phyloP scores from a whole-genome alignment of 2,113 vertebrate species.

The Neolamprologus ventralis region DNA sequence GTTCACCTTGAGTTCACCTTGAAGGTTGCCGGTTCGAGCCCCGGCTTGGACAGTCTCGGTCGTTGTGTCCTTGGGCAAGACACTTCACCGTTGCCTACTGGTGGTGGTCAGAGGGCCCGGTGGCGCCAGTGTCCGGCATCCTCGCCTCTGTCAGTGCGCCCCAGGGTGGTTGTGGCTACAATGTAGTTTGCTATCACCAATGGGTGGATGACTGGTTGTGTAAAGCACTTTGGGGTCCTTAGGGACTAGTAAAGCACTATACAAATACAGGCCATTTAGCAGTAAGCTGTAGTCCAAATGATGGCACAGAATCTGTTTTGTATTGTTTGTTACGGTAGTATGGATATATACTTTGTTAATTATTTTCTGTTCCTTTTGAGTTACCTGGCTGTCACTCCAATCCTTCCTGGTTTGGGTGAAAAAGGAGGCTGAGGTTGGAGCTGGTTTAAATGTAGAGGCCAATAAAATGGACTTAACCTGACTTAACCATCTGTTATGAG shows the following conservation, averaged over 20 bases:
- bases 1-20: background rate
- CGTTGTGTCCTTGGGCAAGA: too few relatives aligned
- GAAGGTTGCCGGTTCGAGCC: accelerated
- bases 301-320: background rate
- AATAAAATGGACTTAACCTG: background rate
- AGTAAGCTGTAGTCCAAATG: background rate
- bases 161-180: background rate
- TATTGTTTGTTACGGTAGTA: background rate
- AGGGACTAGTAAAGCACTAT: background rate
- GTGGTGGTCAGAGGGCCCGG: accelerated
- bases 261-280: background rate
- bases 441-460: background rate
- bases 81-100: too few relatives aligned
- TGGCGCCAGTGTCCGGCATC: accelerated
- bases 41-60: accelerated
- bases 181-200: background rate
- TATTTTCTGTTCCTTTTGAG: background rate
- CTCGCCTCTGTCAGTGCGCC: accelerated
- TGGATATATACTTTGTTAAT: background rate
- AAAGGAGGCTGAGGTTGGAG: background rate
- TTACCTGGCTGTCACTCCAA: background rate
- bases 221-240: background rate
- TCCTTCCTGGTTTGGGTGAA: background rate
- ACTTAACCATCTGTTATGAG: background rate
- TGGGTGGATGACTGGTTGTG: background rate